These are phyloP conservation scores for Iselma pallidipennis DNA, from an alignment of 2,888 invertebrate species.

Conservation along the genomic window DNA sequence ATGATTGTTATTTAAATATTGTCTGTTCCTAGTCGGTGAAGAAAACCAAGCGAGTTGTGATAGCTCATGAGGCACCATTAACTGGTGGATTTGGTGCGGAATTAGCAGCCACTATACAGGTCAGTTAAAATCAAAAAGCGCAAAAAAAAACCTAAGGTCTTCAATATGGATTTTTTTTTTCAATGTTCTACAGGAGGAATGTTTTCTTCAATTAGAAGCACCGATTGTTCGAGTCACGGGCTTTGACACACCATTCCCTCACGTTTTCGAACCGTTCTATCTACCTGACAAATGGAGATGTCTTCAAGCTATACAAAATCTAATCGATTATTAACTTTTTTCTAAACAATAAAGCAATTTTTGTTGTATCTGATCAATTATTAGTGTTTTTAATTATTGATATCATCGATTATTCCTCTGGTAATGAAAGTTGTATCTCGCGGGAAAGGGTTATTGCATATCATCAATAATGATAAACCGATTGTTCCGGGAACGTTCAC, in stretches of 20 bases:
- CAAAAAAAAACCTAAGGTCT: no score
- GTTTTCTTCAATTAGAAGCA: slow-evolving; percentile 93
- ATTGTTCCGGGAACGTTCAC: slow-evolving; percentile 24
- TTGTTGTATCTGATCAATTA: background rate
- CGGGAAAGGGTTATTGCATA: background rate
- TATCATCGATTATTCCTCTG: slow-evolving; percentile 3
- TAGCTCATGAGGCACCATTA: slow-evolving; percentile 96
- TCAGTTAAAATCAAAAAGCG: slow-evolving; percentile 54
- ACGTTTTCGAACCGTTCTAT: slow-evolving; percentile 95
- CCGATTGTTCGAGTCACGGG: slow-evolving; percentile 89
- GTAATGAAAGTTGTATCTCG: slow-evolving; percentile 5
- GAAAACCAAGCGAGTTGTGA: slow-evolving; percentile 89
- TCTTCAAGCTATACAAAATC: slow-evolving; percentile 75
- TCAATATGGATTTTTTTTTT: no score
- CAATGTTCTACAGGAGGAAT: slow-evolving; percentile 72
- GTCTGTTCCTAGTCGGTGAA: slow-evolving; percentile 78
- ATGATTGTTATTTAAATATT: no score
- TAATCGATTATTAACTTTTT: slow-evolving; percentile 69
- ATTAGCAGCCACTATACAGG: slow-evolving; percentile 91
- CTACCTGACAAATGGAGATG: slow-evolving; percentile 94
- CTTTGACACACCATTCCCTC: slow-evolving; percentile 98
- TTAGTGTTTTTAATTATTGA: background rate
- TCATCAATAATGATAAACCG: slow-evolving; percentile 8
- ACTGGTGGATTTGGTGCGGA: slow-evolving; percentile 97
- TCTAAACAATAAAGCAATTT: background rate